Evolutionary conservation across 1,140 invertebrate species (phyloP), one percentile per base, ranked within the genome.

Genomic region (Zeugodacus cucurbitae): DNA sequence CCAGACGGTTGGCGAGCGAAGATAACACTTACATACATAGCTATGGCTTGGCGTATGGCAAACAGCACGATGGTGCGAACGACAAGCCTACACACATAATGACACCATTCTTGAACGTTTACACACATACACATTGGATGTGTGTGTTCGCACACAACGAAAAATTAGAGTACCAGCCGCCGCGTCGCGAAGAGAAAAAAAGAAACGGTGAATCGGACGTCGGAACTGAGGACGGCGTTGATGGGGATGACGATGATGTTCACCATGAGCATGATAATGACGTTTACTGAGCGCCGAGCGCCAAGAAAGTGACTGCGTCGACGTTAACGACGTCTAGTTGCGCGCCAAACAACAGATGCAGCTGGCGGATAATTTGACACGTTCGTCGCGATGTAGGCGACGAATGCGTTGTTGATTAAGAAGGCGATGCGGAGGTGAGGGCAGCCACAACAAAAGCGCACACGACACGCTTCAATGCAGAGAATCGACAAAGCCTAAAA

Each of bases 341-440:
- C 74, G 74, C 74, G 74, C 74, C 74, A 82, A 82, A 82, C n/a
- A 82, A 82, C 74, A 82, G 74, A 82, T 82, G 74, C 74, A 82
- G 74, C 74, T 82, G 74, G 74, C 74, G 41, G 44, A 82, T 82
- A 82, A 82, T 82, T 82, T 82, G 74, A 82, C 74, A 82, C 74
- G 74, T 82, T 82, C 74, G 48, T 82, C 17, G 74, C 74, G 41
- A 41, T 44, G 74, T 48, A 48, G 74, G 22, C 74, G 74, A 48
- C 74, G 22, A 82, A 48, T 82, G 44, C 14, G n/a, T 62, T 7
- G 10, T 26, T 82, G 74, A 82, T 54, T 82, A 41, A 48, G n/a
- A 17, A 54, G 8, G n/a, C 34, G 74, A 7, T 20, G 74, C 41
- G 4, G 74, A 26, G 34, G 22, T 37, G 37, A 48, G 11, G 11